Evolutionary conservation across 2,888 invertebrate species (phyloP), one percentile per base, ranked within the genome.

Genomic region (Apotomis capreana): DNA sequence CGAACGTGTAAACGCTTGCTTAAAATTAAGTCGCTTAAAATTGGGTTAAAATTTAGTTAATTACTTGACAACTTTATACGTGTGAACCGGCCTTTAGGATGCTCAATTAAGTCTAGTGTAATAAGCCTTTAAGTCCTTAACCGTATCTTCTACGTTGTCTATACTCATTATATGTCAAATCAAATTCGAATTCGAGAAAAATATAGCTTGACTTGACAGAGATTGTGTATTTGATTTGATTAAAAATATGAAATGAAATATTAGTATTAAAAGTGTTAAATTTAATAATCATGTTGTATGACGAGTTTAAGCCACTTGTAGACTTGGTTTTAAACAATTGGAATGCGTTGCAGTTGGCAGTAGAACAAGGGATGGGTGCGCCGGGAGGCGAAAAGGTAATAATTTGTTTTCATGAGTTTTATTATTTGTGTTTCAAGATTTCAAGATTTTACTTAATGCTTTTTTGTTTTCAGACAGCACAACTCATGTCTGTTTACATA

Each of bases 291-390:
- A 92, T 92, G 92, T 82, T 92, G 76, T 92, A 92, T 83, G 93
- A 94, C 78, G 89, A 92, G 57, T 95, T 95, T 82, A 94, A 94
- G 76, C 90, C 94, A 72, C 91, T 95, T 76, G 95, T 96, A 6
- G 95, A 96, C 81, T 93, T 94, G 79, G 94, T 96, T 61, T 94
- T 96, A 72, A 95, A 95, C 79, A 95, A 95, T 81, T 96, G 96
- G 96, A 95, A 95, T 15, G 96, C 95, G 5, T 84, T 96, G 44
- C 95, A 95, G 78, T 86, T 96, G 44, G 96, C 96, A 49, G 96
- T 96, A 0, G 96, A 96, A 85, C 95, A 96, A 94, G 95, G 95
- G 77, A 95, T 95, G 95, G 96, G 95, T 49, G 95, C 96, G 36
- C 94, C 95, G 26, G 94, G 95, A 78, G 95, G 96, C 58, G 95